A percentile compares a stretch with the other conserved stretches of the same genome.
These are phyloP conservation scores for Pandion haliaetus DNA, from an alignment of 2,113 vertebrate genomes.

Conservation along the genomic window DNA sequence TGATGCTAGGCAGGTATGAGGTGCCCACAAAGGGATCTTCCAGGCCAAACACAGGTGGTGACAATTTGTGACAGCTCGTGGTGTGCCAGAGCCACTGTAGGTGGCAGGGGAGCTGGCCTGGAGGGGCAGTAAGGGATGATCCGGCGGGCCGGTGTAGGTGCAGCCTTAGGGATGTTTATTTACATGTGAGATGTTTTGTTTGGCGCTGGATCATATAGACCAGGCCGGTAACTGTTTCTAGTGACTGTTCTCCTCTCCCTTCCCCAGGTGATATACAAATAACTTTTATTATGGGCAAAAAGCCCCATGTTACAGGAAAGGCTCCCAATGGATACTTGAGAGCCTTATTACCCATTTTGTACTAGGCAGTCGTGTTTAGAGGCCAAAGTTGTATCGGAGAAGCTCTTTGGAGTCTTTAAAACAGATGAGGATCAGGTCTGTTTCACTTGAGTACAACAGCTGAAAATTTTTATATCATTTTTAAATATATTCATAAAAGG, in stretches of 20 bases:
- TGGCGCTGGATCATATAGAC: background rate
- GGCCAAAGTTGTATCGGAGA: background rate
- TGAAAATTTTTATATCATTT: background rate
- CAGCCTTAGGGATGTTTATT: background rate
- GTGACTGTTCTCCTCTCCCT: background rate
- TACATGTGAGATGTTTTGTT: background rate
- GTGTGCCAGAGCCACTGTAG: background rate
- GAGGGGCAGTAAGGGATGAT: background rate
- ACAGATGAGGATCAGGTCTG: background rate
- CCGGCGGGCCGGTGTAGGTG: rapidly evolving
- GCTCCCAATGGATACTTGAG: background rate
- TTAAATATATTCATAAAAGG: background rate
- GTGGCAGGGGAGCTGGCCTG: background rate
- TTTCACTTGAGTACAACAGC: background rate
- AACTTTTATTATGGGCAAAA: background rate
- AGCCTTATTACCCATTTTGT: background rate
- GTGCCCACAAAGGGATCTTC: background rate
- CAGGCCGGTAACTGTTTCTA: background rate
- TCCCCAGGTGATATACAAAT: background rate
- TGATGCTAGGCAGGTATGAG: background rate
- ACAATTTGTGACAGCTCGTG: background rate
- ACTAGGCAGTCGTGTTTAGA: background rate
- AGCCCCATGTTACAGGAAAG: rapidly evolving
- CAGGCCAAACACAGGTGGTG: rapidly evolving
- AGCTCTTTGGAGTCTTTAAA: background rate